These are phyloP conservation scores for Eupleurogrammus muticus DNA, from an alignment of 2,797 vertebrate genomes.

Conservation along the genomic window DNA sequence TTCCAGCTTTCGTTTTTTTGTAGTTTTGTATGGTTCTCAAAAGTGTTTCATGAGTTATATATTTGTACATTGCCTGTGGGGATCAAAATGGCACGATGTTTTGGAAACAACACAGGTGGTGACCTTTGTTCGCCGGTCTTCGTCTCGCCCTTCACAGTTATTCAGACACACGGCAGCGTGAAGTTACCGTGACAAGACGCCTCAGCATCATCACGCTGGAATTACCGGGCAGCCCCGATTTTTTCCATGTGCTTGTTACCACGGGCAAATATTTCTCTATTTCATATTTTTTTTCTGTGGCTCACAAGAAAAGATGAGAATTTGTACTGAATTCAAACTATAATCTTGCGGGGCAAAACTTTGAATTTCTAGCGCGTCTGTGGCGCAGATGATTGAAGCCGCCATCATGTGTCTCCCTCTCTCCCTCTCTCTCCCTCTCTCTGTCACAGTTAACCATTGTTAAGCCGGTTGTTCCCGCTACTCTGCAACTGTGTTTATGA, in stretches of 20 bases:
- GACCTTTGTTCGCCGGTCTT: conserved; percentile 54
- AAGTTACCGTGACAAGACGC: conserved; percentile 22
- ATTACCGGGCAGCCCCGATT: conserved; percentile 2
- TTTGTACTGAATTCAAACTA: background rate
- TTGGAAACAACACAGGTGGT: conserved; percentile 38
- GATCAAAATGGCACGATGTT: conserved; percentile 18
- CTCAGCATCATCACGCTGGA: conserved; percentile 46
- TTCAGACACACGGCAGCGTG: conserved; percentile 41
- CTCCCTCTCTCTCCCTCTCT: conserved; percentile 13
- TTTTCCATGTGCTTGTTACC: background rate
- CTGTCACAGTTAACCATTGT: conserved; percentile 72
- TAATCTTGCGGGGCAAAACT: background rate
- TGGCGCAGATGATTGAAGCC: conserved; percentile 10
- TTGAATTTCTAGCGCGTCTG: background rate
- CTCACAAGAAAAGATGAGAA: background rate
- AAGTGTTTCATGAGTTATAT: background rate
- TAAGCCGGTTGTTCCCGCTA: conserved; percentile 61
- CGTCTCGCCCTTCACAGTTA: conserved; percentile 53
- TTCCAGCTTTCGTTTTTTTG: background rate
- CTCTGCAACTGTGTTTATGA: conserved; percentile 66
- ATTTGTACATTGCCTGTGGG: conserved; percentile 8
- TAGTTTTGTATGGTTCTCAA: background rate
- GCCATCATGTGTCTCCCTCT: conserved; percentile 23
- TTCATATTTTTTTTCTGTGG: background rate
- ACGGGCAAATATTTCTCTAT: background rate